Conservation (phyloP, 2,113 vertebrate genomes). For the Machaerirhynchus nigripectus region DNA sequence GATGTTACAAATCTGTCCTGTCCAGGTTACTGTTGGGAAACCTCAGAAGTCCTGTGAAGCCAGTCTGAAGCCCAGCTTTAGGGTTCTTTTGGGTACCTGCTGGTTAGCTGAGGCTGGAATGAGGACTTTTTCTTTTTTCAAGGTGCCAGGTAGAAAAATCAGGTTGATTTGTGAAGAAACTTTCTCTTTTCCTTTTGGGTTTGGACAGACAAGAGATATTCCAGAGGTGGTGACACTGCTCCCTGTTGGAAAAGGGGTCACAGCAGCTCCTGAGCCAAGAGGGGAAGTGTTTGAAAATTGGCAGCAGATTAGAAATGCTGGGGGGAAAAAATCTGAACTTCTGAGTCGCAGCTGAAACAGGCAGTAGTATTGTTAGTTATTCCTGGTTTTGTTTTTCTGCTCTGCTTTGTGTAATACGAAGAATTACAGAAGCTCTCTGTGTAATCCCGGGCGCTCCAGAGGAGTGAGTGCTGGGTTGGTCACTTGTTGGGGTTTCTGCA, state of each 20-base stretch:
- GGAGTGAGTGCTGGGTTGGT: not conserved
- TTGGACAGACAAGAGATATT: not conserved
- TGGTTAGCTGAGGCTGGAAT: not conserved
- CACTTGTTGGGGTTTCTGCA: not conserved
- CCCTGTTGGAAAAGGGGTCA: conserved; percentile 18
- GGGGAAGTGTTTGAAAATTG: conserved; percentile 53
- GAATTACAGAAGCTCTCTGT: not conserved
- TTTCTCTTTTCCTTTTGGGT: not conserved
- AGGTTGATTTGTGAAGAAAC: not conserved
- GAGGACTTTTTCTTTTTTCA: not conserved
- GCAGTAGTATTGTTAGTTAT: conserved; percentile 30
- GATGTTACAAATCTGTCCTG: not conserved
- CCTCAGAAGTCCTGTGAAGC: not conserved
- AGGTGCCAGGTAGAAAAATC: not conserved
- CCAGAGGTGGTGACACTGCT: not conserved
- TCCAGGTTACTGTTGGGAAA: not conserved
- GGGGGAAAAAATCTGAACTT: not conserved
- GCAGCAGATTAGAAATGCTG: conserved; percentile 25
- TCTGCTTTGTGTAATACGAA: not conserved
- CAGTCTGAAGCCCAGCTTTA: not conserved
- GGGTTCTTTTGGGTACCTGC: not conserved
- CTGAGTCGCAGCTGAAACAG: not conserved
- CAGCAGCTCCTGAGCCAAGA: not conserved
- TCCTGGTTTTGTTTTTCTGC: conserved; percentile 39
- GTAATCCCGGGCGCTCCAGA: not conserved